These are phyloP conservation scores for Macquaria australasica DNA, from an alignment of 2,113 vertebrate species.

Conservation along the genomic window DNA sequence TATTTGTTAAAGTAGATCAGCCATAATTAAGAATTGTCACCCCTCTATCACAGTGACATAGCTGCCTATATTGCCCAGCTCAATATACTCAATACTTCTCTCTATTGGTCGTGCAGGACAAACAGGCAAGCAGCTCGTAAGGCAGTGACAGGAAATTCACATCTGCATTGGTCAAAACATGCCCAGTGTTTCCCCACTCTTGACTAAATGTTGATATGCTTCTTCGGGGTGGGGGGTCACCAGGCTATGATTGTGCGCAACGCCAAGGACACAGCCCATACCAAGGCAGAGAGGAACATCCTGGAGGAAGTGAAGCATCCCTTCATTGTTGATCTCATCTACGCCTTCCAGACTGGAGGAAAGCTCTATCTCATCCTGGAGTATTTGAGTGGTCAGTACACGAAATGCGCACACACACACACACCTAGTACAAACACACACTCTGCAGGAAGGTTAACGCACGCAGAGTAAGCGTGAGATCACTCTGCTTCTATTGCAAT, in stretches of 20 bases:
- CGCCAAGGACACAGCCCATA: constrained; percentile 98
- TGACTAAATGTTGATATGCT: constrained; percentile 12
- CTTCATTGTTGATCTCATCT: constrained; percentile 99
- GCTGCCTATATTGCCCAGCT: neutral
- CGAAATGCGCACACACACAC: neutral
- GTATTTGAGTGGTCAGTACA: constrained; percentile 96
- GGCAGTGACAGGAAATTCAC: neutral
- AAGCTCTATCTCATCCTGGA: constrained; percentile 99
- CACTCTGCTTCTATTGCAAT: neutral
- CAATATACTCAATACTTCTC: neutral
- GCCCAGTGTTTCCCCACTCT: neutral
- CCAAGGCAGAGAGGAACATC: constrained; percentile 99
- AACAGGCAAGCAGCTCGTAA: neutral
- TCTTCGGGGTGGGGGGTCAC: neutral
- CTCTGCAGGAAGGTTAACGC: neutral
- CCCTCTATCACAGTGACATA: neutral
- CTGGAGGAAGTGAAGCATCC: constrained; percentile 99
- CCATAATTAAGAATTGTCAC: constrained; percentile 1
- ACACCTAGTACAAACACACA: neutral
- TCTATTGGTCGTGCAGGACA: neutral
- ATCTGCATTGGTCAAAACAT: neutral
- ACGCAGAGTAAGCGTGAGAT: neutral
- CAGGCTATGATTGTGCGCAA: constrained; percentile 99
- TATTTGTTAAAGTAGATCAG: neutral
- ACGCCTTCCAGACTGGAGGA: constrained; percentile 99